Conservation (phyloP, 2,888 invertebrate genomes). For the Pollenia amentaria region DNA sequence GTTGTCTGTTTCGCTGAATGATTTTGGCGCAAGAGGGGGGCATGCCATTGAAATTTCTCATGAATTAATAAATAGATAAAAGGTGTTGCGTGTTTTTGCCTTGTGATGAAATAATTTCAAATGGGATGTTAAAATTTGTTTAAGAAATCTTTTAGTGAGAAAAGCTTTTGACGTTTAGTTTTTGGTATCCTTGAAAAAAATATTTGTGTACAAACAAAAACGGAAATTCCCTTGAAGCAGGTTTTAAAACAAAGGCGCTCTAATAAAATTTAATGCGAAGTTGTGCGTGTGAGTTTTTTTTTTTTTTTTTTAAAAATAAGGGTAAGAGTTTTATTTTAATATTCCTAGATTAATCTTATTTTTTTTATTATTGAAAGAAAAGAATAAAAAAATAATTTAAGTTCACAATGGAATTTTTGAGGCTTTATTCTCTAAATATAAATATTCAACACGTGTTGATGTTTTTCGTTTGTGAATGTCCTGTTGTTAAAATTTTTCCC, state of each 20-base stretch:
- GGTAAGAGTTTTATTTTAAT: too few relatives aligned
- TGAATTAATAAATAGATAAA: conserved; percentile 20
- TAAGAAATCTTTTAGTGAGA: background rate
- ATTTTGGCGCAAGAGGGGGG: conserved; percentile 2
- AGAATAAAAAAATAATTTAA: too few relatives aligned
- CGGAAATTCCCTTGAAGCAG: conserved; percentile 7
- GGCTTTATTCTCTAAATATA: background rate
- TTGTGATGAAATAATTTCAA: conserved; percentile 20
- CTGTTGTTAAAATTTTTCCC: conserved; percentile 12
- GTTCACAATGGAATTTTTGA: too few relatives aligned
- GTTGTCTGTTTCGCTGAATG: background rate
- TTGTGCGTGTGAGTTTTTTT: background rate
- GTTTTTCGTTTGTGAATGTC: conserved; percentile 30
- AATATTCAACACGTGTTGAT: conserved; percentile 19
- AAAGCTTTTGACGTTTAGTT: conserved; percentile 15
- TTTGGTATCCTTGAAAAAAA: conserved; percentile 25
- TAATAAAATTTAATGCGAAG: background rate
- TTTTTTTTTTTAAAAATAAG: too few relatives aligned
- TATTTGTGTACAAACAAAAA: conserved; percentile 6
- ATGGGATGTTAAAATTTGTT: conserved; percentile 17
- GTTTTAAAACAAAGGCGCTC: background rate
- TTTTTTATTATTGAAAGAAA: too few relatives aligned
- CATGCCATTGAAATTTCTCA: conserved; percentile 34
- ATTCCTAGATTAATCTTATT: too few relatives aligned
- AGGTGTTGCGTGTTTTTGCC: background rate